phyloP scores from a whole-genome alignment of 2,113 vertebrate genomes.

The Ascaphus truei region DNA sequence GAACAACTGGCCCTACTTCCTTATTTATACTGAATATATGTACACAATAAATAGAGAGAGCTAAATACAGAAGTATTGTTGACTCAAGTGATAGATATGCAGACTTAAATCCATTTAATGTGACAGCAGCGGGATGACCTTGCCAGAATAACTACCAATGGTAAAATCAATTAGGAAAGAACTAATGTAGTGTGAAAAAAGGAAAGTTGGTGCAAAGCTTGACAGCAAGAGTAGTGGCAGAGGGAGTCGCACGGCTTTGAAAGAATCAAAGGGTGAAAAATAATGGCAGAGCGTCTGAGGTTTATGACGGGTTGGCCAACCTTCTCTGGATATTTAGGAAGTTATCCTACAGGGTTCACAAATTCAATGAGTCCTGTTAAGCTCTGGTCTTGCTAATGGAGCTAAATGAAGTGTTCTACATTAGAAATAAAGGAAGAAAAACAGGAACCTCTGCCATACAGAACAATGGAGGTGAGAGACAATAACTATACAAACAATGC shows the following conservation, averaged over 20 bases:
- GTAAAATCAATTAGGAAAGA: slow-evolving; percentile 24
- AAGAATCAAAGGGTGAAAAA: slow-evolving; percentile 23
- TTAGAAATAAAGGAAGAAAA: too few relatives aligned
- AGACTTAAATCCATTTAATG: neutral
- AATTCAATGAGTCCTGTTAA: slow-evolving; percentile 1
- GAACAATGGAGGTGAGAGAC: too few relatives aligned
- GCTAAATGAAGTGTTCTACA: too few relatives aligned
- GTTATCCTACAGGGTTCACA: slow-evolving; percentile 10
- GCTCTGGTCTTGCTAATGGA: neutral
- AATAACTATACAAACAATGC: too few relatives aligned
- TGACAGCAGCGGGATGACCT: slow-evolving; percentile 10
- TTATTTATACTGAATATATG: too few relatives aligned
- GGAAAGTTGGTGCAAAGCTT: slow-evolving; percentile 29
- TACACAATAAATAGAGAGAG: too few relatives aligned
- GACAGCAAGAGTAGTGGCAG: slow-evolving; percentile 31
- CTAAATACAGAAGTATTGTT: too few relatives aligned
- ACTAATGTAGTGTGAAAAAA: slow-evolving; percentile 31
- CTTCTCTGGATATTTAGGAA: slow-evolving; percentile 24
- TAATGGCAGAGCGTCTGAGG: neutral
- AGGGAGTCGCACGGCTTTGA: slow-evolving; percentile 22
- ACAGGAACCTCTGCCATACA: too few relatives aligned
- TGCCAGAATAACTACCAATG: slow-evolving; percentile 22
- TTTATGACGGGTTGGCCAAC: slow-evolving; percentile 16
- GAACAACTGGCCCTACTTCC: too few relatives aligned
- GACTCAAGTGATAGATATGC: neutral